phyloP scores from a whole-genome alignment of 2,113 vertebrate species.

The Cynoglossus semilaevis region DNA sequence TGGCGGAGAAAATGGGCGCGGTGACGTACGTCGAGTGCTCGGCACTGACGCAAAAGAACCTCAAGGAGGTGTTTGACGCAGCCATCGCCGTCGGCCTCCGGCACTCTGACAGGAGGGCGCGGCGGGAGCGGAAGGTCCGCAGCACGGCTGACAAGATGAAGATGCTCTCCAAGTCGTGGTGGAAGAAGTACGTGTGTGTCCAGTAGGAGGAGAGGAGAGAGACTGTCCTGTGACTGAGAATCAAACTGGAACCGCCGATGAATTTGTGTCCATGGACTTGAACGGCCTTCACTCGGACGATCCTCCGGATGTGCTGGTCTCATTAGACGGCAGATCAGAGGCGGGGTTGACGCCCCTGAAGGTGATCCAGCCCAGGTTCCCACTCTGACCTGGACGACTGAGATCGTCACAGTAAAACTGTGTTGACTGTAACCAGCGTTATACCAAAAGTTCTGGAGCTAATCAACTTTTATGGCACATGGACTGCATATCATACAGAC shows the following conservation, averaged over 20 bases:
- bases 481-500: slow-evolving; percentile 29
- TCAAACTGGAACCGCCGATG: slow-evolving; percentile 39
- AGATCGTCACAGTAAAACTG: slow-evolving; percentile 19
- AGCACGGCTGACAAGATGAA: slow-evolving; percentile 82
- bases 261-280: slow-evolving; percentile 17
- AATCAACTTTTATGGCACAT: slow-evolving; percentile 22
- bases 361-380: too few relatives aligned
- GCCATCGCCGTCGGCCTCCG: slow-evolving; percentile 80
- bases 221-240: slow-evolving; percentile 12
- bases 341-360: background rate
- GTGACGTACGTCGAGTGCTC: slow-evolving; percentile 83
- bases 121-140: slow-evolving; percentile 75
- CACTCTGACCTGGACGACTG: slow-evolving; percentile 12
- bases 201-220: slow-evolving; percentile 54
- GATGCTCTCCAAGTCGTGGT: slow-evolving; percentile 84
- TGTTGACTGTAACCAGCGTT: slow-evolving; percentile 43
- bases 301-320: background rate
- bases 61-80: slow-evolving; percentile 84
- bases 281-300: slow-evolving; percentile 32
- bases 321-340: slow-evolving; percentile 8
- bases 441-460: slow-evolving; percentile 39
- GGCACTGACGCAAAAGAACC: slow-evolving; percentile 83
- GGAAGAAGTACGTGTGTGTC: slow-evolving; percentile 85
- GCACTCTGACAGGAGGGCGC: slow-evolving; percentile 64
- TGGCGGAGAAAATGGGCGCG: slow-evolving; percentile 77